Conservation (phyloP, 2,888 invertebrate genomes). For the Hemaris fuciformis region DNA sequence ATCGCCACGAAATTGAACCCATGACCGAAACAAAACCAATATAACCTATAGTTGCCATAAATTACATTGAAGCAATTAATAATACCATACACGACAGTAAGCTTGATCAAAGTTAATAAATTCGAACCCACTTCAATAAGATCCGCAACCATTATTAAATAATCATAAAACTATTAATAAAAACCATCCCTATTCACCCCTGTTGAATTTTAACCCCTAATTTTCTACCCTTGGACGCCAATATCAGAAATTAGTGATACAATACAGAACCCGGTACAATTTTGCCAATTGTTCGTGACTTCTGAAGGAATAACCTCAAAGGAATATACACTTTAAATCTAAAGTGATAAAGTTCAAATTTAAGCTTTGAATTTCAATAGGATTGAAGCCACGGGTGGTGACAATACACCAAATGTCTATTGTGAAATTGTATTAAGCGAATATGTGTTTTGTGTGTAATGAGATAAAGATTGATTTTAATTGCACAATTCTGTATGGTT, state of each 20-base stretch:
- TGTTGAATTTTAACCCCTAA: slow-evolving; percentile 10
- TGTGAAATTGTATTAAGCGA: slow-evolving; percentile 36
- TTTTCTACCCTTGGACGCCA: slow-evolving; percentile 8
- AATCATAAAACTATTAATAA: slow-evolving; percentile 9
- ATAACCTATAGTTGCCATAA: too few relatives aligned
- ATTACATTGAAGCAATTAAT: too few relatives aligned
- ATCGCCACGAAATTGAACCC: too few relatives aligned
- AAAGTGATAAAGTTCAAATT: slow-evolving; percentile 24
- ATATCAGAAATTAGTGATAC: slow-evolving; percentile 12
- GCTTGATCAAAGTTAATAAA: slow-evolving; percentile 1
- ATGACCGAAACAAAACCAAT: too few relatives aligned
- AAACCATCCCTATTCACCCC: slow-evolving; percentile 1
- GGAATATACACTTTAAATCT: not conserved
- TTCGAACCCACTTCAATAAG: not conserved
- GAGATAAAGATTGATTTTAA: slow-evolving; percentile 33
- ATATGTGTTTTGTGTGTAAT: slow-evolving; percentile 35
- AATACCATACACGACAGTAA: not conserved
- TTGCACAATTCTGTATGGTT: slow-evolving; percentile 27
- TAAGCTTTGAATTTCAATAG: slow-evolving; percentile 34
- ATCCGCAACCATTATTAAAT: slow-evolving; percentile 1
- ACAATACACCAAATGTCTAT: slow-evolving; percentile 73
- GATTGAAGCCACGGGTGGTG: slow-evolving; percentile 71
- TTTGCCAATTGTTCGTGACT: slow-evolving; percentile 18
- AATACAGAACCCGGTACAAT: slow-evolving; percentile 14
- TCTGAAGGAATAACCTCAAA: not conserved